Percentiles rank a stretch among this genome's conserved stretches.
These are phyloP conservation scores for Camponotus pennsylvanicus DNA, from an alignment of 1,140 invertebrate species.

Conservation along the genomic window DNA sequence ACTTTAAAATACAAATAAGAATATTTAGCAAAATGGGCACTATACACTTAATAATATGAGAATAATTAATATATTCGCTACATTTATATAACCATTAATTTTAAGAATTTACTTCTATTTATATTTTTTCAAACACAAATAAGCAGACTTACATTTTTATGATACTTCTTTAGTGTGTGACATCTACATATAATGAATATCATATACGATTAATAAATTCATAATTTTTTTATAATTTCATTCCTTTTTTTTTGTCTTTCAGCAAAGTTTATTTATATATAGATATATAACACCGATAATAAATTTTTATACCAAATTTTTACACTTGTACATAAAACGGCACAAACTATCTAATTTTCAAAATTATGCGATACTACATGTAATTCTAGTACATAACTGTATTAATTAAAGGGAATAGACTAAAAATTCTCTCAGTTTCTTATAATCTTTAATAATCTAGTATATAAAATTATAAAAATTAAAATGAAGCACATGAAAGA, in stretches of 20 bases:
- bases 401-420: not conserved
- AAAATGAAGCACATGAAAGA: not conserved
- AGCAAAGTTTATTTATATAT: not conserved
- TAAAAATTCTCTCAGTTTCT: constrained; percentile 32
- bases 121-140: not conserved
- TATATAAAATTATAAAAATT: not conserved
- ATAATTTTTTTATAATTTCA: not conserved
- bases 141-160: constrained; percentile 26
- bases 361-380: not conserved
- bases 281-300: too few relatives aligned
- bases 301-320: constrained; percentile 19
- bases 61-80: not conserved
- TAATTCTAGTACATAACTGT: not conserved
- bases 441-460: not conserved
- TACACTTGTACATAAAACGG: not conserved
- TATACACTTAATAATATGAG: not conserved
- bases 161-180: not conserved
- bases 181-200: not conserved
- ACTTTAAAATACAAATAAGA: too few relatives aligned
- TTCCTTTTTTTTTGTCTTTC: not conserved
- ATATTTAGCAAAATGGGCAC: not conserved
- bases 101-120: not conserved
- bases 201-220: not conserved
- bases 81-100: not conserved
- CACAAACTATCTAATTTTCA: not conserved